phyloP scores from a whole-genome alignment of 2,113 vertebrate genomes.

The Sylvia atricapilla region DNA sequence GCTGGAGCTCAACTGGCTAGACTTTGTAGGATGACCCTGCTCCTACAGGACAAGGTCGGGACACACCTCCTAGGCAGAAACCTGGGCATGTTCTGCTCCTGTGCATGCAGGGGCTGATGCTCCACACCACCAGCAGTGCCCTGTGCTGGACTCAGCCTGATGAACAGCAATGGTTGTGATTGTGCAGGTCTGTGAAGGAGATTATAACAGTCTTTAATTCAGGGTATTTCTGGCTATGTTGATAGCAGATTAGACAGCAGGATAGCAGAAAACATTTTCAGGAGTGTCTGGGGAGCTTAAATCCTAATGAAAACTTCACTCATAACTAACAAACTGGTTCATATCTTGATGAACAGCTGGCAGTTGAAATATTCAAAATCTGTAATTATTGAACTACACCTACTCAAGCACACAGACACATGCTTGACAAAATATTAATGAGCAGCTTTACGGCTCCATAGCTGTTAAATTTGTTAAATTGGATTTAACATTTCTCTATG shows the following conservation, averaged over 20 bases:
- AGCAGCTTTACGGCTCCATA: background rate
- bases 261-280: slow-evolving; percentile 8
- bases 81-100: fast-evolving
- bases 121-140: background rate
- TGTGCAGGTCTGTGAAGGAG: background rate
- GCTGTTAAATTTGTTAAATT: background rate
- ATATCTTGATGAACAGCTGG: background rate
- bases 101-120: background rate
- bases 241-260: slow-evolving; percentile 29
- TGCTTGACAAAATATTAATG: background rate
- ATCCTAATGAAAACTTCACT: slow-evolving; percentile 18
- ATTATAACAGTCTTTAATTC: slow-evolving; percentile 1
- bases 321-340: background rate
- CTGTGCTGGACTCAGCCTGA: background rate
- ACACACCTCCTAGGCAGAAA: background rate
- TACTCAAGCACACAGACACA: background rate
- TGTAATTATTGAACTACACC: background rate
- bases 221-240: background rate
- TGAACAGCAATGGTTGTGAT: background rate
- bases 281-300: slow-evolving; percentile 2
- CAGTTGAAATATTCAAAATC: background rate
- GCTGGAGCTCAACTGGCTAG: background rate
- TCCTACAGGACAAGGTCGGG: background rate
- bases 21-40: background rate
- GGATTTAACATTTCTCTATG: background rate